These are phyloP conservation scores for Chamaea fasciata DNA, from an alignment of 2,113 vertebrate genomes.

Conservation along the genomic window DNA sequence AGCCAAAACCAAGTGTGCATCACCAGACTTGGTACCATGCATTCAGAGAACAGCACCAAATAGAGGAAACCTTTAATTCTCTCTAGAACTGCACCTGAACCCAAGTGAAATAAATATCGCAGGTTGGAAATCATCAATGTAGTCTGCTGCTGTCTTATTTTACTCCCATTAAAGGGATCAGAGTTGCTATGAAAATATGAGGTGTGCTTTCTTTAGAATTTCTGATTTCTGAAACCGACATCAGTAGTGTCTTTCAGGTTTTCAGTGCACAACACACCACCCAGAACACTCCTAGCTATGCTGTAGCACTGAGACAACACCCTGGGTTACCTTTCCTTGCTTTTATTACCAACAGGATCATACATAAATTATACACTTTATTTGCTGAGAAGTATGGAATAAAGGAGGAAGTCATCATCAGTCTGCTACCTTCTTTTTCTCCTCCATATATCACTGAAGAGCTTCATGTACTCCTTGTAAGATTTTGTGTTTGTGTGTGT, in stretches of 20 bases:
- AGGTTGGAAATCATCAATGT: background rate
- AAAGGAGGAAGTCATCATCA: background rate
- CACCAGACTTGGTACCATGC: accelerated
- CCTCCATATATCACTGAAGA: background rate
- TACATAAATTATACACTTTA: background rate
- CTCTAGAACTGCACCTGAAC: background rate
- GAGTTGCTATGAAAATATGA: background rate
- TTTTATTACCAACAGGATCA: background rate
- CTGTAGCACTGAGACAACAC: background rate
- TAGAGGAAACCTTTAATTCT: background rate
- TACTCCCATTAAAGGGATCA: background rate
- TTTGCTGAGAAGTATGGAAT: background rate
- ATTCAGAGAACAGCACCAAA: background rate
- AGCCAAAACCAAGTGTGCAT: background rate
- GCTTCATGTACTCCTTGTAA: background rate
- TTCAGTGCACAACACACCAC: background rate
- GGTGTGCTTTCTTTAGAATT: background rate
- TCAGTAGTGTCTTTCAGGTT: background rate
- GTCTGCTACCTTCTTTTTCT: background rate
- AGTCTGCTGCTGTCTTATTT: background rate
- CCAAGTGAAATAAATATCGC: background rate
- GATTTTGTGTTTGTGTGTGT: background rate
- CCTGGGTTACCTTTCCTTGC: background rate
- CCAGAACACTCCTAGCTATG: background rate
- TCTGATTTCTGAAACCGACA: background rate